Percentiles rank a stretch among this genome's conserved stretches.
These are phyloP conservation scores for Urosaurus nigricauda DNA, from an alignment of 2,797 vertebrate species.

Conservation along the genomic window DNA sequence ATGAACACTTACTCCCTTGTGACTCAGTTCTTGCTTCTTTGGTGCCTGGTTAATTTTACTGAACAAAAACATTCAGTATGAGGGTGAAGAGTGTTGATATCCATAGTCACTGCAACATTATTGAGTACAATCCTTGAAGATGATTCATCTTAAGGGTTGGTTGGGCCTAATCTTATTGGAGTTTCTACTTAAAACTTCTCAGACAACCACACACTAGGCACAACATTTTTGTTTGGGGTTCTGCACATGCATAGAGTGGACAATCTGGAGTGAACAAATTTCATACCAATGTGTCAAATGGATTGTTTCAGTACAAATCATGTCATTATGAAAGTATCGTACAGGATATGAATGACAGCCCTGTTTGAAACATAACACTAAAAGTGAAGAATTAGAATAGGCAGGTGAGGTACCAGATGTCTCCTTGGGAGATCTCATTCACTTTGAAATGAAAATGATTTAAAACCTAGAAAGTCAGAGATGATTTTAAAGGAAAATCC, in stretches of 20 bases:
- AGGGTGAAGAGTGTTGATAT: neutral
- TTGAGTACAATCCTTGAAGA: neutral
- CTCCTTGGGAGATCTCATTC: constrained; percentile 43
- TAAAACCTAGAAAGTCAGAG: constrained; percentile 34
- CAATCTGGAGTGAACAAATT: constrained; percentile 34
- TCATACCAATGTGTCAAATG: neutral
- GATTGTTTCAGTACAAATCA: constrained; percentile 27
- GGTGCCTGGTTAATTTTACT: constrained; percentile 6
- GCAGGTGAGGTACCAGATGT: constrained; percentile 14
- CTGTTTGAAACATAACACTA: constrained; percentile 41
- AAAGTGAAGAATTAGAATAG: constrained; percentile 36
- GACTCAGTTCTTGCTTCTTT: neutral
- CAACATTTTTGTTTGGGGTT: constrained; percentile 24
- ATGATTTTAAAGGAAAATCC: constrained; percentile 23
- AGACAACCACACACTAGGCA: constrained; percentile 21
- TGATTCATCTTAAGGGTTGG: neutral
- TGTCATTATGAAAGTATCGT: constrained; percentile 50
- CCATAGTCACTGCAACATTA: neutral
- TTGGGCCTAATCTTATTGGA: neutral
- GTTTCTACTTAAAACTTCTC: constrained; percentile 27
- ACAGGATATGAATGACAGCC: constrained; percentile 23
- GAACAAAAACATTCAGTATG: neutral
- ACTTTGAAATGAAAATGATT: constrained; percentile 15
- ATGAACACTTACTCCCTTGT: neutral
- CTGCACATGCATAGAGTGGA: neutral